Evolutionary conservation across 2,113 vertebrate genomes (phyloP), one percentile per base, ranked within the genome.

Genomic region (Okapia johnstoni): DNA sequence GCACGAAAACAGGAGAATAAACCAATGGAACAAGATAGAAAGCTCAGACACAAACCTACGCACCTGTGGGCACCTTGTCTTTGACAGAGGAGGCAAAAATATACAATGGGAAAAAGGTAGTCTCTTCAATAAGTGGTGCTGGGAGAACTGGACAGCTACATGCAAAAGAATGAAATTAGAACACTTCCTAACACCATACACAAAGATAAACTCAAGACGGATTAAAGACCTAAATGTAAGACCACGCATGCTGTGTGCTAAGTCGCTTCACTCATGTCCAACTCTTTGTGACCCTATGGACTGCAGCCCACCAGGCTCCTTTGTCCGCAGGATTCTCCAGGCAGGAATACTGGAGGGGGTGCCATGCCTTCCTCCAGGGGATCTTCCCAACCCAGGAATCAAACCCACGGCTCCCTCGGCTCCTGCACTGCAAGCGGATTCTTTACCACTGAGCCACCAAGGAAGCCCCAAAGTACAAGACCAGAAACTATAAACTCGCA

Each of bases 1-100:
- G n/a, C n/a, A 2, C 0, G 0, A 2, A 12, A 12, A 23, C n/a
- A 12, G 63, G 36, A 21, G 55, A 11, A 8, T 36, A 36, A 23
- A 23, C 10, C n/a, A 6, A 1, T 2, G 19, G n/a, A 23, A 23
- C n/a, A 23, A 36, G n/a, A 11, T 0, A 9, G 66, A 40, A 40
- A 40, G 66, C 19, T 23, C 66, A 23, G 66, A 70, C 17, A 23
- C 1, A 12, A 40, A 70, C 10, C n/a, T 19, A 40, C 66, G 36
- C 66, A 23, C n/a, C 66, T 12, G 3, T 1, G 19, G 66, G 66
- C n/a, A 12, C 66, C 66, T 23, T 3, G 6, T 12, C 66, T 70
- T 6, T 40, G n/a, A 40, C 19, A 36, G 12, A 70, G 19, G 2
- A 40, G 36, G 66, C 63, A 36, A 36, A 36, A 23, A 40, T 40